These are phyloP conservation scores for Cosmorhoe ocellata DNA, from an alignment of 2,888 invertebrate species.

Conservation along the genomic window DNA sequence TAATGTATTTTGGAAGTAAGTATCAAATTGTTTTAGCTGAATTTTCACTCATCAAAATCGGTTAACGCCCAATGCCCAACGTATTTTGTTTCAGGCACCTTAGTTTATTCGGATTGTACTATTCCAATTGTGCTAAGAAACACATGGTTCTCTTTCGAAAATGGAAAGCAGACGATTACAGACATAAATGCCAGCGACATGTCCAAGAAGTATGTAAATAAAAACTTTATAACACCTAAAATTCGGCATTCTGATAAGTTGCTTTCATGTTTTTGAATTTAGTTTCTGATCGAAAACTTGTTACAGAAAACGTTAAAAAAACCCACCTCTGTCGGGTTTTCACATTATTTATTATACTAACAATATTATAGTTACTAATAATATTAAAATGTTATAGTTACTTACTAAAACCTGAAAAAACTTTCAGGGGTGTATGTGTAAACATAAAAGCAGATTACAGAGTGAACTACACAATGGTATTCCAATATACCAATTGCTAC, in stretches of 20 bases:
- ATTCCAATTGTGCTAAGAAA: conserved; percentile 92
- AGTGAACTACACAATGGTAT: conserved; percentile 93
- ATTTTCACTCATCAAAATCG: conserved; percentile 32
- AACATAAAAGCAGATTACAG: conserved; percentile 87
- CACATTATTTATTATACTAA: no score
- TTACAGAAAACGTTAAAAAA: no score
- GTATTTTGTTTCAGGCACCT: conserved; percentile 48
- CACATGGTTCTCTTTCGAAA: conserved; percentile 96
- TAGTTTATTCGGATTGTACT: conserved; percentile 80
- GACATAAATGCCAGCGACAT: conserved; percentile 91
- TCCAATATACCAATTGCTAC: conserved; percentile 87
- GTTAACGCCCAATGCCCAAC: conserved; percentile 63
- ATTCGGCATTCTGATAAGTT: no score
- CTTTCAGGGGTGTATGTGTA: conserved; percentile 86
- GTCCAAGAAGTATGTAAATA: conserved; percentile 80
- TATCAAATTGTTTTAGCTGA: conserved; percentile 17
- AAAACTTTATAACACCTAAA: no score
- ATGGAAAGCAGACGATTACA: conserved; percentile 90
- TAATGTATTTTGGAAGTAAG: conserved; percentile 47
- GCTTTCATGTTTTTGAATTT: no score
- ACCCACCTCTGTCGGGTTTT: no score
- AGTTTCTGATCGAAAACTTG: no score
- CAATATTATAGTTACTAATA: no score
- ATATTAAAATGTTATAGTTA: no score
- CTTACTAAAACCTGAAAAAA: no score